Base-by-base conservation (phyloP, 23 tunicate species). In the Oikopleura dioica region DNA sequence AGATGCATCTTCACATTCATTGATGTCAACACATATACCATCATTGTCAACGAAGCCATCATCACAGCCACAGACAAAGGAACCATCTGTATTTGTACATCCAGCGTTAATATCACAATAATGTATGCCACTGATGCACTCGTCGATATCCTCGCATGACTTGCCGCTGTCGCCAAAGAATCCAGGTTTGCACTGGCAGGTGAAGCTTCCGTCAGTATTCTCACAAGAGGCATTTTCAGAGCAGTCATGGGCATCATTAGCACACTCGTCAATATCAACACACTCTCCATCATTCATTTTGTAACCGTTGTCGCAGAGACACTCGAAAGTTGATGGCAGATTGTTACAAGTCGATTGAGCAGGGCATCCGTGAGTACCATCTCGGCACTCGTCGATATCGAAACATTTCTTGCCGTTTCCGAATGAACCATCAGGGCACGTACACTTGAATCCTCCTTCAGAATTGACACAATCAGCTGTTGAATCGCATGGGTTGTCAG, bases 291-390 rank as follows among this genome's bases (percentile, higher is more conserved):
- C 5, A 16, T 63, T 4, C 72, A 63, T 63, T 32, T 35, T 59
- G 36, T 77, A 81, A 36, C 84, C 83, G 16, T 36, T 28, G 35
- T 68, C 50, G 33, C 85, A 82, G 29, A 68, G 50, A 36, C 85
- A 82, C 4, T 37, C 75, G 37, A 67, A 82, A 24, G 78, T 69
- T 9, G 68, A 38, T 0, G 37, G 36, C 1, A 29, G 35, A 78
- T 82, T 82, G n/a, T 35, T 59, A 69, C 85, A 82, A 69, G 1
- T 59, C 0, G 38, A n/a, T 31, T 63, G 24, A 50, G 55, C 75
- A 75, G 35, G 35, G 30, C 50, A 79, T 4, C 79, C 29, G 32
- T 76, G 67, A 0, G 36, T 51, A 16, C 33, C 33, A 23, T 63
- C 77, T 0, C 29, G 30, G 33, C 82, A 79, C 35, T 79, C 82